Evolutionary conservation across 2,888 invertebrate genomes (phyloP).

Genomic region (Thecophora atra): DNA sequence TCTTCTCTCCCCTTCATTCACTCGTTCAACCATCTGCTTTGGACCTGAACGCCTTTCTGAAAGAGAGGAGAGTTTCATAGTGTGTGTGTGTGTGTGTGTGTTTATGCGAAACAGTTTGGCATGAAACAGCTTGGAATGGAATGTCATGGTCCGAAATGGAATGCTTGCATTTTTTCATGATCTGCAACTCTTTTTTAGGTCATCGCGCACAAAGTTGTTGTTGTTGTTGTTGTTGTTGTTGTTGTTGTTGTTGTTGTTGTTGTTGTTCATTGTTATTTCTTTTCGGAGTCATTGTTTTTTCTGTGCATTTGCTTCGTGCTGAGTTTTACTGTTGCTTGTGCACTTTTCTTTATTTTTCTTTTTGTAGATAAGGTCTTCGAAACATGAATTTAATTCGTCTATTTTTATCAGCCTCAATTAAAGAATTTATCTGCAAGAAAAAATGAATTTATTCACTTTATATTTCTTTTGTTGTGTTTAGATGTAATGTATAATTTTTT

Average conservation of each 20-base stretch:
- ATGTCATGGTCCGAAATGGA: constrained; percentile 22
- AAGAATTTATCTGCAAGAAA: no score
- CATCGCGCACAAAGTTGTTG: constrained; percentile 19
- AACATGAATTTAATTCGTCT: not conserved
- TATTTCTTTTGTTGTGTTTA: no score
- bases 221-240: no score
- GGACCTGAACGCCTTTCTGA: not conserved
- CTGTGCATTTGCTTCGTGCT: not conserved
- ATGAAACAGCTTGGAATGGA: constrained; percentile 12
- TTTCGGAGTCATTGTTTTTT: not conserved
- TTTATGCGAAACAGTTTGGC: not conserved
- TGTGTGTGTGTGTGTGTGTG: not conserved
- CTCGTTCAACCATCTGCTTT: not conserved
- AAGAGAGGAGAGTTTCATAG: not conserved
- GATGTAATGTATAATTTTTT: no score
- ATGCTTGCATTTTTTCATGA: constrained; percentile 32
- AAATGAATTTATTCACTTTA: no score
- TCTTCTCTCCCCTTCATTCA: not conserved
- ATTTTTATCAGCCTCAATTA: no score
- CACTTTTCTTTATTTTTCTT: not conserved
- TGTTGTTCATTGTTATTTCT: not conserved
- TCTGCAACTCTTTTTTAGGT: constrained; percentile 33
- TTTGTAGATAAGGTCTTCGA: not conserved
- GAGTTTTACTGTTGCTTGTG: not conserved
- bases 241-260: constrained; percentile 9